Evolutionary conservation across 2,113 vertebrate species (phyloP), one percentile per base, ranked within the genome.

Genomic region (Rynchops niger): DNA sequence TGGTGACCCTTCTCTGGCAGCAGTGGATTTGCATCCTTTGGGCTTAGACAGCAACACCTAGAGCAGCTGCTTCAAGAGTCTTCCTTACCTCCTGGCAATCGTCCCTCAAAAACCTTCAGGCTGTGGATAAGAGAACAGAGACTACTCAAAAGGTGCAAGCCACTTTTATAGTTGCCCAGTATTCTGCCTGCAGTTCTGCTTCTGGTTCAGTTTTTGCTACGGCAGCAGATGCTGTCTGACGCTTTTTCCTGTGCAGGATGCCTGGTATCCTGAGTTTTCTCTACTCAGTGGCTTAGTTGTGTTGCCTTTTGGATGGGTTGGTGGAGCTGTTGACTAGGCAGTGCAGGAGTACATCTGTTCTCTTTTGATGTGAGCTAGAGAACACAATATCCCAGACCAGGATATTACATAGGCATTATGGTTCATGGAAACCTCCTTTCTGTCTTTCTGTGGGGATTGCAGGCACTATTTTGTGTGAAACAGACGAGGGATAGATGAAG

Each of bases 171-270:
- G 42, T 43, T 93, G 38, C 32, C 30, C 30, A 26, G 20, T 40
- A 36, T 40, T 82, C 45, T 59, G 59, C 53, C 80, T 43, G 67
- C 77, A 90, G 67, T 74, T 88, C 59, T 90, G 58, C 58, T 90
- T 90, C 92, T 88, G 69, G 25, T 88, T 94, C 61, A 56, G 43
- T 74, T 91, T 93, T 52, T 97, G 86, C 86, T 83, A 55, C 56
- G 80, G 52, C 80, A 88, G 84, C 94, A 92, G 56, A 61, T 70
- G 59, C 50, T 78, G 80, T 77, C 90, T 93, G 55, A 73, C 50
- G n/a, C 26, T 27, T 78, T 45, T 90, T 71, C 56, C 43, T 65
- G 16, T 3, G 2, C 83, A 53, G 30, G 11, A 36, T 59, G 38
- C 65, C 47, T 84, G 30, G 19, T 62, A 40, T 49, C 30, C 27